Conservation (phyloP, 2,797 vertebrate species). For the Trematomus bernacchii region DNA sequence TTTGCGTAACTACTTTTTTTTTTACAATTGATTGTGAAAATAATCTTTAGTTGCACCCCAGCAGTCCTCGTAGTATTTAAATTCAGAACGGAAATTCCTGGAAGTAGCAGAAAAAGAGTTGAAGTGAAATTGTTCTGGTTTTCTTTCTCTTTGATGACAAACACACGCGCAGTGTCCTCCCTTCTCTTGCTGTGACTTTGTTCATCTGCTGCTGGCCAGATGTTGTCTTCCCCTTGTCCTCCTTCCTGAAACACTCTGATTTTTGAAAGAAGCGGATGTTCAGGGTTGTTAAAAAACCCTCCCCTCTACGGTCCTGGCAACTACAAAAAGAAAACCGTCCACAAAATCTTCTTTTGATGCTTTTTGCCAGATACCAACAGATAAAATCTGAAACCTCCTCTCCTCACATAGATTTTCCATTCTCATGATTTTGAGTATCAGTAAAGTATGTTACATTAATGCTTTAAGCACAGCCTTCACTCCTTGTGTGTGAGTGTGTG, state of each 20-base stretch:
- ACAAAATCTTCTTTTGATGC: not conserved
- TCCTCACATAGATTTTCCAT: slow-evolving; percentile 25
- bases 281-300: slow-evolving; percentile 23
- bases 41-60: not conserved
- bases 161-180: slow-evolving; percentile 6
- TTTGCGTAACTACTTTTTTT: no score
- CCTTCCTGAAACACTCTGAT: slow-evolving; percentile 22
- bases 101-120: not conserved
- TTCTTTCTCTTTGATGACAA: not conserved
- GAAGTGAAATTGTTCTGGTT: slow-evolving; percentile 12
- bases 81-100: slow-evolving; percentile 12
- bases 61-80: not conserved
- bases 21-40: not conserved
- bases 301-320: not conserved
- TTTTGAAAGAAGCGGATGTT: slow-evolving; percentile 42
- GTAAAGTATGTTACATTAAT: slow-evolving; percentile 60
- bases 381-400: not conserved
- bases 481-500: slow-evolving; percentile 2
- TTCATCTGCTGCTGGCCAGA: slow-evolving; percentile 52
- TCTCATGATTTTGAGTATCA: slow-evolving; percentile 39
- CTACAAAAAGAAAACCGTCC: not conserved
- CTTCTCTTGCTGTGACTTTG: slow-evolving; percentile 28
- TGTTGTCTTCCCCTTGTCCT: slow-evolving; percentile 29
- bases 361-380: not conserved
- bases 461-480: slow-evolving; percentile 24